These are phyloP conservation scores for Pyrgilauda ruficollis DNA, from an alignment of 2,113 vertebrate species.

Conservation along the genomic window DNA sequence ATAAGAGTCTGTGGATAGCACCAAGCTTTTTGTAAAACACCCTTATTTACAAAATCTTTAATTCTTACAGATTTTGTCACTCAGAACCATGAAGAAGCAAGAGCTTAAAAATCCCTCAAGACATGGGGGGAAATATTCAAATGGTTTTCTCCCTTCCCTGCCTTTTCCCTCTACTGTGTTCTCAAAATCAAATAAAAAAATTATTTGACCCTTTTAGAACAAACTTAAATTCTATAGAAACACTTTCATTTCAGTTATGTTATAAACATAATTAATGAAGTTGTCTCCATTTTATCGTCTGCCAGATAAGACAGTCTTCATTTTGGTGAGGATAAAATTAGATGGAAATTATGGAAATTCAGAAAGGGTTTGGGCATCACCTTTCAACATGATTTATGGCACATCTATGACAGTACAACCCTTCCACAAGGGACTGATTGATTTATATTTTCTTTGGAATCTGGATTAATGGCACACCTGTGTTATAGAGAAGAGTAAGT, in stretches of 20 bases:
- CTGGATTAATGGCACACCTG: not conserved
- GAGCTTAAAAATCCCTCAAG: not conserved
- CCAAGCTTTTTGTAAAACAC: not conserved
- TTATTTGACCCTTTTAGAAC: not conserved
- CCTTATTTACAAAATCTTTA: not conserved
- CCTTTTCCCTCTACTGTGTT: not conserved
- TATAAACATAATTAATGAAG: not conserved
- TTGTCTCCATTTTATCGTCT: not conserved
- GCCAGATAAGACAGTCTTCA: not conserved
- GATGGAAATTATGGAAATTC: not conserved
- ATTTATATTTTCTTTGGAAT: not conserved
- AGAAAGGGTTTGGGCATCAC: not conserved
- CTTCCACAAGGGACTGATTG: not conserved
- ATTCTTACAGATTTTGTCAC: not conserved
- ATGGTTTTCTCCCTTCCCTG: not conserved
- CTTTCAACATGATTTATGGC: not conserved
- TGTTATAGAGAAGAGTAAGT: not conserved
- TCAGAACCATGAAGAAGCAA: not conserved
- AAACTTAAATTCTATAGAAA: not conserved
- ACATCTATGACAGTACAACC: not conserved
- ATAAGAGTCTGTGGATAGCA: not conserved
- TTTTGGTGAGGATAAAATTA: not conserved
- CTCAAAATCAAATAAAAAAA: not conserved
- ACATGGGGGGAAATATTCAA: not conserved
- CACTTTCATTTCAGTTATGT: not conserved